Base-by-base conservation (phyloP, 2,113 vertebrate species). In the Phrynosoma blainvillii region DNA sequence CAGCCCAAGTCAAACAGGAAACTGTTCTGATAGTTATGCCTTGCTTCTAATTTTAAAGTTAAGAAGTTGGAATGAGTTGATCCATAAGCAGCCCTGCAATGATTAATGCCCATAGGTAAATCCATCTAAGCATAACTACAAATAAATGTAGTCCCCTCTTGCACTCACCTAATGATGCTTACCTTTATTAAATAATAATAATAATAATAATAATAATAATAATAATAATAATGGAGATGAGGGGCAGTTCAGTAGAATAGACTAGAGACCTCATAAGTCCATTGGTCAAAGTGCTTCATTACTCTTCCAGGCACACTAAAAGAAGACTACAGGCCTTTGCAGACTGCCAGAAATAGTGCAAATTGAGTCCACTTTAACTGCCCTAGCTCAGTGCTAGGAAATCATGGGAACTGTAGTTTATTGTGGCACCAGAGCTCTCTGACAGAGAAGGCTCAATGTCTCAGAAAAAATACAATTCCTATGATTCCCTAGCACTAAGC, bases 1-100 rank as follows among this genome's bases (percentile, higher is more conserved):
- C 20, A 86, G 65, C 42, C 77, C 42, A 71, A 79, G 82, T 71
- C 65, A 86, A 71, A 86, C 76, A 86, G 65, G 42, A 86, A 70
- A 79, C 23, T 70, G 40, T 56, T 85, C 52, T 14, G 32, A 85
- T 62, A 68, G 62, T 54, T n/a, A 79, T 79, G 13, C 8, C 79
- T 52, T 42, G 14, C 42, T 86, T 86, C 42, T 71, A 32, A 71
- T 70, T 83, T 52, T 52, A 71, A 70, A 42, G 42, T n/a, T 83
- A 66, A 71, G 66, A 71, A 47, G 23, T 82, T 82, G 68, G 12
- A 82, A 68, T 47, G 36, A 82, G 62, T 27, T 16, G 36, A 11
- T 13, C 27, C 66, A 52, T 21, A 70, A 27, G 13, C 2, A 13
- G 12, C 42, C 21, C 54, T 59, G 54, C 66, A 68, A 70, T 59